Base-by-base conservation (phyloP, 2,797 vertebrate species). In the Aulostomus chinensis region DNA sequence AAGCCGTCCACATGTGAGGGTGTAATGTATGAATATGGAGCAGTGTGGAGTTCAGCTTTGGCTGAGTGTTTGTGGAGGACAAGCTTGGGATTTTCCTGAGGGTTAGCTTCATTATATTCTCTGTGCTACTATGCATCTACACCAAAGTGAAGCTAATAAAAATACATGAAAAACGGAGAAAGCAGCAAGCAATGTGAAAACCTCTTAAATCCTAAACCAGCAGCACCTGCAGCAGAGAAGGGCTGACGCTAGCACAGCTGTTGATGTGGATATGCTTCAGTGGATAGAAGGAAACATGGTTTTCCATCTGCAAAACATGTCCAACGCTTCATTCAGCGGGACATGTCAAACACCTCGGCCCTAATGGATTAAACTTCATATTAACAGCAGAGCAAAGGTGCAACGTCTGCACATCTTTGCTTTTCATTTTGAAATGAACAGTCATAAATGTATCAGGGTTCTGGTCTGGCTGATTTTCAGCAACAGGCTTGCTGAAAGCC, bases 211-310 rank as follows among this genome's bases (percentile, higher is more conserved):
- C n/a, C n/a, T n/a, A n/a, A n/a, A 65, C 16, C 37, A 59, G 54
- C 57, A 51, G 57, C 58, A 68, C 62, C 54, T 59, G 49, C 46
- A 52, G 74, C 3, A 4, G 52, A 60, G 28, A 68, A 68, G 4
- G 58, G 71, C 68, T 78, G 76, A 76, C 16, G 59, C 32, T 38
- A 17, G 62, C 60, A 51, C 53, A 38, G 63, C 55, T 71, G 66
- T 14, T 49, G 33, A 46, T 21, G 48, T 10, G 37, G 37, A 30
- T 61, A 55, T 17, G 12, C 53, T 61, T 65, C 38, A 53, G 56
- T 3, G 28, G 25, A 26, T 2, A 40, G 30, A 45, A 31, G 33
- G 49, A 35, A 55, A 60, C 38, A 35, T 0, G 29, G 35, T 21
- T 53, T 59, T 63, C 47, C 54, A 56, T 66, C 56, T 53, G 55